Percentiles rank a stretch among this genome's conserved stretches.
phyloP scores from a whole-genome alignment of 2,888 invertebrate genomes.

The Neoascia interrupta region DNA sequence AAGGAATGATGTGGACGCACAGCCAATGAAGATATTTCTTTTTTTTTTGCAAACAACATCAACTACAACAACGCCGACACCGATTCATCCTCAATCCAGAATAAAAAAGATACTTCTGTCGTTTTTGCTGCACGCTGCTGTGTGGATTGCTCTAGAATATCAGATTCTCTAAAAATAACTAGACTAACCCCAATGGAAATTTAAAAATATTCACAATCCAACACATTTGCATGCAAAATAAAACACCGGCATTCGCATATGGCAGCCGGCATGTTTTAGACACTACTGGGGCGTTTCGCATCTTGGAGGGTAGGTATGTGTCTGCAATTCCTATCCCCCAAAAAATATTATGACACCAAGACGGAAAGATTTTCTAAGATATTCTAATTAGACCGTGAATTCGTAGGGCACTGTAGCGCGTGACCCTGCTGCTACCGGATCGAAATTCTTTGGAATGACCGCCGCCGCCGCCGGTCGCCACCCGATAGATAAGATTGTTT shows the following conservation, averaged over 20 bases:
- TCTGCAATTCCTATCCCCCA: conserved; percentile 1
- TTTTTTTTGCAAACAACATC: conserved; percentile 42
- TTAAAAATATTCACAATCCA: conserved; percentile 53
- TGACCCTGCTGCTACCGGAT: not conserved
- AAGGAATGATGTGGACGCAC: conserved; percentile 41
- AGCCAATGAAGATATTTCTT: conserved; percentile 41
- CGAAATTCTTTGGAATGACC: not conserved
- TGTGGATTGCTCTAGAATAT: conserved; percentile 40
- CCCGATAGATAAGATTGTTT: not conserved
- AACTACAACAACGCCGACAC: conserved; percentile 35
- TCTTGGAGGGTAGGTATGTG: conserved; percentile 40
- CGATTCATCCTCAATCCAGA: conserved; percentile 61
- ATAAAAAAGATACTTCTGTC: conserved; percentile 30
- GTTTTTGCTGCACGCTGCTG: not conserved
- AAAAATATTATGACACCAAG: too few species aligned
- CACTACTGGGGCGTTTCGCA: conserved; percentile 4
- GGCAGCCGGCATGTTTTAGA: not conserved
- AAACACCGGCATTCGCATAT: not conserved
- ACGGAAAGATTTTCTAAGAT: conserved; percentile 16
- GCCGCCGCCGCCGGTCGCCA: too few species aligned
- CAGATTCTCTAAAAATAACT: conserved; percentile 56
- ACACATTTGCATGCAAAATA: conserved; percentile 36
- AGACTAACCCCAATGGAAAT: conserved; percentile 63
- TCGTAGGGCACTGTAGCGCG: too few species aligned
- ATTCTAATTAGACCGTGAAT: conserved; percentile 9